Evolutionary conservation across 2,888 invertebrate species (phyloP).

Genomic region (Amphipyra berbera): DNA sequence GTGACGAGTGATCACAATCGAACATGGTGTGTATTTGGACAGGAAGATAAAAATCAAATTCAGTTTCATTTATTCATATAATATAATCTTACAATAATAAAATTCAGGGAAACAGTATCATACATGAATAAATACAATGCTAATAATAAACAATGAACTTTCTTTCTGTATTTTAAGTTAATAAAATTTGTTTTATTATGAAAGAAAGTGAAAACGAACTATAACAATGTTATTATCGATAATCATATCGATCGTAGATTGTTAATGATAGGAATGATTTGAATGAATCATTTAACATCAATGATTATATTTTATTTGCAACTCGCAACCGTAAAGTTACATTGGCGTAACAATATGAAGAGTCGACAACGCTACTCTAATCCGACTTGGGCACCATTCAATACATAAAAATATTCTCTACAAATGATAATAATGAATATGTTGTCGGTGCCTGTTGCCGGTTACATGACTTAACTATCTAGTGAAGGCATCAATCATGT

Average conservation of each 20-base stretch:
- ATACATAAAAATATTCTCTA: conserved; percentile 61
- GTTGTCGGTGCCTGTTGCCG: conserved; percentile 53
- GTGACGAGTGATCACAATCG: too few species aligned
- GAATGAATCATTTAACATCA: conserved; percentile 78
- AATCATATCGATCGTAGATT: conserved; percentile 67
- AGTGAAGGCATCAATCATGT: conserved; percentile 83
- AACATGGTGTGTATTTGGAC: too few species aligned
- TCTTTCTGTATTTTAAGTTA: conserved; percentile 76
- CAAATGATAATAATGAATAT: conserved; percentile 47
- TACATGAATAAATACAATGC: conserved; percentile 90
- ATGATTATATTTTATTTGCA: conserved; percentile 68
- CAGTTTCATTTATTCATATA: conserved; percentile 79
- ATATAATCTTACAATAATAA: conserved; percentile 88
- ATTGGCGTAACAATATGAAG: conserved; percentile 65
- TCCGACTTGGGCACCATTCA: conserved; percentile 36
- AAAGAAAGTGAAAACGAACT: conserved; percentile 74
- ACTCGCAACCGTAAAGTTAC: conserved; percentile 68
- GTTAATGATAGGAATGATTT: conserved; percentile 85
- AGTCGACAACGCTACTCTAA: conserved; percentile 56
- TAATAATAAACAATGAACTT: conserved; percentile 85
- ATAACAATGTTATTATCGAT: conserved; percentile 69
- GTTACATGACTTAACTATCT: conserved; percentile 70
- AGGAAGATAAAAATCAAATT: conserved; percentile 59
- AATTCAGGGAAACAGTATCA: conserved; percentile 89
- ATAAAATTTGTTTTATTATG: conserved; percentile 73